Conservation (phyloP, 1,140 invertebrate genomes). For the Drosophila pectinifera region DNA sequence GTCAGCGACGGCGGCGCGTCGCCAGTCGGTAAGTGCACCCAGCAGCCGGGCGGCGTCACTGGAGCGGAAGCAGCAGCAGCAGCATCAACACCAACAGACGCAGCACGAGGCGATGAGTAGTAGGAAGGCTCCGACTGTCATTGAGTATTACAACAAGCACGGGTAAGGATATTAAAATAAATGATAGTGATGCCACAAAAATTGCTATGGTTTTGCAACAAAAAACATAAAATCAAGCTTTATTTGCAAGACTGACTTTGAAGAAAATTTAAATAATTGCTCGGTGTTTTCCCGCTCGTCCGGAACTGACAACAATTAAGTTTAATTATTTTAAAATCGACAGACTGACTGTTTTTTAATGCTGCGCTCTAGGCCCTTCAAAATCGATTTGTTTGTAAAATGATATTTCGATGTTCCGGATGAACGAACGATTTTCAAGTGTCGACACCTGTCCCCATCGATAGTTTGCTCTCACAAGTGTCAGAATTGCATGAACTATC, state of each 20-base stretch:
- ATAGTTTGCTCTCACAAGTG: conserved; percentile 15
- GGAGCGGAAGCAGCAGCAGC: conserved; percentile 56
- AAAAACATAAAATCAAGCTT: background rate
- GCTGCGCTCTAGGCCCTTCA: background rate
- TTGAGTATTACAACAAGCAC: conserved; percentile 74
- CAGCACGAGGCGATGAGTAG: conserved; percentile 44
- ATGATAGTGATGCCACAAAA: too few relatives aligned
- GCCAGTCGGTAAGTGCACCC: conserved; percentile 72
- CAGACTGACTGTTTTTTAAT: conserved; percentile 2
- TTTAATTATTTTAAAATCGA: conserved; percentile 1
- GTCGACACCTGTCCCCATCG: conserved; percentile 1
- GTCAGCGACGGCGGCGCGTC: conserved; percentile 64
- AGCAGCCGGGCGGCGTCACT: conserved; percentile 70
- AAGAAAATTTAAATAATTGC: background rate
- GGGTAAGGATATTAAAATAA: conserved; percentile 40
- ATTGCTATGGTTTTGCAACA: too few relatives aligned
- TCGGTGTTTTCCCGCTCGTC: background rate
- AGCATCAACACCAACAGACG: conserved; percentile 32
- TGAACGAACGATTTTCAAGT: conserved; percentile 3
- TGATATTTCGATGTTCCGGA: background rate
- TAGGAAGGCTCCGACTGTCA: conserved; percentile 53
- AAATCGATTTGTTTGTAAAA: conserved; percentile 21
- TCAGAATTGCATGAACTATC: conserved; percentile 24
- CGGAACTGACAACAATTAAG: background rate
- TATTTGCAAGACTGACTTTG: background rate